These are phyloP conservation scores for Physella acuta DNA, from an alignment of 1,140 invertebrate species.

Conservation along the genomic window DNA sequence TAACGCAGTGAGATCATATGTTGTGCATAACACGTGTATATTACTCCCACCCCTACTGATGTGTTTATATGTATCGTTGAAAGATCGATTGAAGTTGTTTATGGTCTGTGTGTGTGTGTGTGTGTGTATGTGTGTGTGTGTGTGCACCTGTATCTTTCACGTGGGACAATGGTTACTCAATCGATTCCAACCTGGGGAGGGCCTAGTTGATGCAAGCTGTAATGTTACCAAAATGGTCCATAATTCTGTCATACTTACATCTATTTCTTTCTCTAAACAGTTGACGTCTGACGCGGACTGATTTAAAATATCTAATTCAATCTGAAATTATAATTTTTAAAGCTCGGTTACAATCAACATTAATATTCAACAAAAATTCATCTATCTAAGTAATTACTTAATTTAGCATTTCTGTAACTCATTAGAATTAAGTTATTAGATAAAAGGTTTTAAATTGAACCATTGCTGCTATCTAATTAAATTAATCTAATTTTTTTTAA, in stretches of 20 bases:
- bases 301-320: conserved; percentile 82
- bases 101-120: not conserved
- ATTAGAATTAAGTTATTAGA: too few species aligned
- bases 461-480: too few species aligned
- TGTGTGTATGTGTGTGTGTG: not conserved
- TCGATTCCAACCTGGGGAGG: not conserved
- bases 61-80: not conserved
- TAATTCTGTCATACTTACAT: conserved; percentile 68
- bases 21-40: too few species aligned
- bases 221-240: not conserved
- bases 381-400: too few species aligned
- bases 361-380: too few species aligned
- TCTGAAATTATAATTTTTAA: conserved; percentile 34
- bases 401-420: too few species aligned
- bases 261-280: conserved; percentile 87
- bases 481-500: too few species aligned
- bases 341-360: too few species aligned
- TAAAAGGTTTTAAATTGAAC: too few species aligned
- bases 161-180: not conserved
- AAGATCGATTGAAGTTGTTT: not conserved
- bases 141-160: not conserved
- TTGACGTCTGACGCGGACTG: conserved; percentile 91
- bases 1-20: too few species aligned
- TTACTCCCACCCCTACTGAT: too few species aligned
- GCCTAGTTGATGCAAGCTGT: not conserved